Base-by-base conservation (phyloP, 2,888 invertebrate genomes). In the Diachrysia chrysitis region DNA sequence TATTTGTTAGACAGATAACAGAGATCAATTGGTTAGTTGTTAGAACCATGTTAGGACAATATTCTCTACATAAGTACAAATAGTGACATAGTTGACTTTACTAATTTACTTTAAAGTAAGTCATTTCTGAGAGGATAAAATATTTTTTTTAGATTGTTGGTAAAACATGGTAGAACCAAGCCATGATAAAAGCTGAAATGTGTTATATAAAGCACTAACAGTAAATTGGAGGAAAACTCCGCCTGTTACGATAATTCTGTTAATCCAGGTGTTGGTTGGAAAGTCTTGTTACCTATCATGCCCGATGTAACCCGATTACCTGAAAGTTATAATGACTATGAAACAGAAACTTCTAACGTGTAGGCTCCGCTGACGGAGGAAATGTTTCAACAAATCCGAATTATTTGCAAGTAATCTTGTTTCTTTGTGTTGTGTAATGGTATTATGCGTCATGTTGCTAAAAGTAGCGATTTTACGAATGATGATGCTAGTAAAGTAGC, bases 41-140 rank as follows among this genome's bases (percentile, higher is more conserved):
- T 32, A 42, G n/a, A n/a, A 42, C 42, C 42, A n/a, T 42, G n/a
- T 42, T 42, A 42, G 42, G n/a, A 37, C 14, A 37, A 37, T n/a
- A n/a, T 42, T 42, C 42, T 42, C n/a, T n/a, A n/a, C 42, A n/a
- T n/a, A n/a, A 42, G 5, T 16, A n/a, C 42, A 42, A 42, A 42
- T 42, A 42, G n/a, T 42, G 42, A 42, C 42, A 42, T 42, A n/a
- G 42, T 42, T 42, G n/a, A 42, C n/a, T 42, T n/a, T n/a, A 42
- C n/a, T 42, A 5, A n/a, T 42, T 42, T 42, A n/a, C 6, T n/a
- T 6, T 0, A 5, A n/a, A 42, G 42, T 42, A n/a, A 42, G 42
- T 42, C 42, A 42, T 42, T n/a, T 42, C 42, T 42, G n/a, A n/a
- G 7, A 42, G 14, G 10, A 37, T 14, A 37, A 37, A 10, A 16